Percentiles rank a stretch among this genome's conserved stretches.
Conservation (phyloP, 2,888 invertebrate genomes). For the Tricholauxania praeusta region DNA sequence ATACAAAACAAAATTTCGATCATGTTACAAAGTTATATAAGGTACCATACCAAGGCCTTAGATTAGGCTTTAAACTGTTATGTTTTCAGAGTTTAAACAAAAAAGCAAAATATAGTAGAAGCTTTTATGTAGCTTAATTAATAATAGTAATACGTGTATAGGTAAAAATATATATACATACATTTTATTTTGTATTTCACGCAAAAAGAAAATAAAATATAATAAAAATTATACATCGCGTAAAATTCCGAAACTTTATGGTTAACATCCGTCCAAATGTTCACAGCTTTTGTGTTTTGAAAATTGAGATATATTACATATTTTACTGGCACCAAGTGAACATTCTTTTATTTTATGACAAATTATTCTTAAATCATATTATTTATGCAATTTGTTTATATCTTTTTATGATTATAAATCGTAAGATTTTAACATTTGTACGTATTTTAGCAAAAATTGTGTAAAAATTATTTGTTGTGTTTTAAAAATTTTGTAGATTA, state of each 20-base stretch:
- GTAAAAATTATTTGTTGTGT: slow-evolving; percentile 26
- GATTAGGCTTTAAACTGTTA: slow-evolving; percentile 62
- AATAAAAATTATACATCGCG: slow-evolving; percentile 8
- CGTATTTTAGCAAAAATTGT: slow-evolving; percentile 9
- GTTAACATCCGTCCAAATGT: slow-evolving; percentile 48
- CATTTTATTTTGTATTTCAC: slow-evolving; percentile 4
- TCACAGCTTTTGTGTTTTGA: slow-evolving; percentile 46
- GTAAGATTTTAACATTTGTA: slow-evolving; percentile 20
- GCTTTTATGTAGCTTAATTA: not conserved
- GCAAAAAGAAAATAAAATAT: too few relatives aligned
- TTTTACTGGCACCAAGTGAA: slow-evolving; percentile 39
- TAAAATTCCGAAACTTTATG: slow-evolving; percentile 17
- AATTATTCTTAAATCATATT: slow-evolving; percentile 46
- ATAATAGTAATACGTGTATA: slow-evolving; percentile 14
- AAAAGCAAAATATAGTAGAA: slow-evolving; percentile 21
- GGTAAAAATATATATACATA: slow-evolving; percentile 19
- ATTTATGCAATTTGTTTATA: slow-evolving; percentile 43
- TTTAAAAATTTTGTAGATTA: slow-evolving; percentile 17
- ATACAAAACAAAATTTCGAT: not conserved
- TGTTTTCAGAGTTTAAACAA: slow-evolving; percentile 65
- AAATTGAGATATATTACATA: slow-evolving; percentile 13
- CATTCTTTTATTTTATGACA: slow-evolving; percentile 41
- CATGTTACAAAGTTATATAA: slow-evolving; percentile 1
- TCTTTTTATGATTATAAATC: slow-evolving; percentile 25
- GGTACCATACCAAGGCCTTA: slow-evolving; percentile 51